Conservation (phyloP, 2,797 vertebrate species). For the Centropyge bicolor region DNA sequence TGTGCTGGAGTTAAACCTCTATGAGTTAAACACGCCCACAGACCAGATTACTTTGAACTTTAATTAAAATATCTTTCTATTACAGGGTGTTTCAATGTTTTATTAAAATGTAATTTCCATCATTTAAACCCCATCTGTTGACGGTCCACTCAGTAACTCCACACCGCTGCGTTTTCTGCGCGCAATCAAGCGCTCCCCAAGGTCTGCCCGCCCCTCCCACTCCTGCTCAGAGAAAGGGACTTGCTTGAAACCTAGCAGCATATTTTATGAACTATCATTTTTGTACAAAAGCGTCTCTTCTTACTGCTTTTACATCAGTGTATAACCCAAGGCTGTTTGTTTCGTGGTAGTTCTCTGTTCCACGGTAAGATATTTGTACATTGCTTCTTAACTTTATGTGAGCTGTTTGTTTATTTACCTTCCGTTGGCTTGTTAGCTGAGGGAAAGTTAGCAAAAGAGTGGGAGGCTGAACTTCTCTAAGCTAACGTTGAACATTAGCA, state of each 20-base stretch:
- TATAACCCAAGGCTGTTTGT: slow-evolving; percentile 44
- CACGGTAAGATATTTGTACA: slow-evolving; percentile 42
- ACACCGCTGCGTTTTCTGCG: slow-evolving; percentile 51
- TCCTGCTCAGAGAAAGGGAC: slow-evolving; percentile 56
- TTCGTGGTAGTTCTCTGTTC: slow-evolving; percentile 5
- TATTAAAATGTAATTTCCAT: not conserved
- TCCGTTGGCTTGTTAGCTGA: slow-evolving; percentile 71
- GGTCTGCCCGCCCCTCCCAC: slow-evolving; percentile 67
- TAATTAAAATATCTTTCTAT: not conserved
- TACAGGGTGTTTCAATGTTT: not conserved
- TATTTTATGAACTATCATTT: slow-evolving; percentile 51
- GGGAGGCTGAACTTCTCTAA: slow-evolving; percentile 55
- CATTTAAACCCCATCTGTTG: not conserved
- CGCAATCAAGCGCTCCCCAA: slow-evolving; percentile 58
- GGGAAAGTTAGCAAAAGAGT: slow-evolving; percentile 71
- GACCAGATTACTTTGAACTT: not conserved
- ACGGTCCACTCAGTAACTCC: not conserved
- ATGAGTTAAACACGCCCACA: too few species aligned
- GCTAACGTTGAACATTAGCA: slow-evolving; percentile 49
- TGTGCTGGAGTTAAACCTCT: not conserved
- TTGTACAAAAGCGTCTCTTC: slow-evolving; percentile 3
- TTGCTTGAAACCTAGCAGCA: slow-evolving; percentile 66
- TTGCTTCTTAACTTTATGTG: slow-evolving; percentile 31
- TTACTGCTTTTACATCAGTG: slow-evolving; percentile 40
- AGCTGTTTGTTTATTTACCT: slow-evolving; percentile 64